A percentile compares a stretch with the other conserved stretches of the same genome.
phyloP scores from a whole-genome alignment of 2,113 vertebrate genomes.

The Blennius ocellaris region DNA sequence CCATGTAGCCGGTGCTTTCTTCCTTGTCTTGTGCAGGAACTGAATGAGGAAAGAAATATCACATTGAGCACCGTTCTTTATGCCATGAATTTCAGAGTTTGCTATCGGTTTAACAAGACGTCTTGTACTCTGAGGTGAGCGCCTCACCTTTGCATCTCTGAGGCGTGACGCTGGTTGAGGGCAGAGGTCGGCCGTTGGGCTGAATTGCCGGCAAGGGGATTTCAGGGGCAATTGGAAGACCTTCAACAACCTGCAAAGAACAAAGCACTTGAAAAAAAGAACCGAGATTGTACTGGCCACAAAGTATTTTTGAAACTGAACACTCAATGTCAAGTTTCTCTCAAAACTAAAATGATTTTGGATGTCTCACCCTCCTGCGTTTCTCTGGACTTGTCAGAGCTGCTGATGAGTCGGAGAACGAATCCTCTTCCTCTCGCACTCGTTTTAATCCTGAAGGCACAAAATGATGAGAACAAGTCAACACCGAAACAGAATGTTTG shows the following conservation, averaged over 20 bases:
- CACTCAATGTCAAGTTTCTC: too few species aligned
- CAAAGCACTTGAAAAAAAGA: neutral
- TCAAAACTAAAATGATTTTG: too few species aligned
- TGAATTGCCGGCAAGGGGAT: constrained; percentile 93
- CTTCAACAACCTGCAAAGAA: constrained; percentile 83
- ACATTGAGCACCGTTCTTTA: too few species aligned
- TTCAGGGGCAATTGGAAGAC: constrained; percentile 88
- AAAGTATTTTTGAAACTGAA: too few species aligned
- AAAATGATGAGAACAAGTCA: too few species aligned
- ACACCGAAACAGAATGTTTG: too few species aligned
- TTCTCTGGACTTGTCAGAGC: constrained; percentile 66
- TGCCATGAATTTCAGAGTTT: too few species aligned
- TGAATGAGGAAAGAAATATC: constrained; percentile 35
- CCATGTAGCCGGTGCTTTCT: constrained; percentile 94
- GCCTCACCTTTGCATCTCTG: constrained; percentile 92
- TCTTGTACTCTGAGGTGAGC: neutral
- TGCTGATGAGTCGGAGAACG: constrained; percentile 42
- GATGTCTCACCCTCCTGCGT: constrained; percentile 72
- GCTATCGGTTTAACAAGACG: too few species aligned
- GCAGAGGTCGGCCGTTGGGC: constrained; percentile 94
- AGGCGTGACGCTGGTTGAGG: constrained; percentile 90
- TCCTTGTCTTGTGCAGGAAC: constrained; percentile 88
- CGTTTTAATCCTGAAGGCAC: constrained; percentile 62
- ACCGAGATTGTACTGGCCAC: too few species aligned
- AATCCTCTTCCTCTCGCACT: constrained; percentile 78